Conservation (phyloP, 2,797 vertebrate genomes). For the Brachymystax lenok region DNA sequence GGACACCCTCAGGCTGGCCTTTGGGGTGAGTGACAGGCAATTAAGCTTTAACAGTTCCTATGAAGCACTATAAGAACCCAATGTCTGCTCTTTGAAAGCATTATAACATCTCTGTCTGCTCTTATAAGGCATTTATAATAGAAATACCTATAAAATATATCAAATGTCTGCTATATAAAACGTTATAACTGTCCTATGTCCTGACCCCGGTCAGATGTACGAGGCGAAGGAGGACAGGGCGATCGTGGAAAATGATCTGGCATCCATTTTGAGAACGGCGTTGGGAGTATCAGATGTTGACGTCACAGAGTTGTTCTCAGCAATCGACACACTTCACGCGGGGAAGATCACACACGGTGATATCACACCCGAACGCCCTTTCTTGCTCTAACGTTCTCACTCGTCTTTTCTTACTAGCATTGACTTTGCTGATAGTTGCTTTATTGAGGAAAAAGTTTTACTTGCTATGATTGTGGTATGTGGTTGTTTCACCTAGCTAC, state of each 20-base stretch:
- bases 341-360: conserved; percentile 84
- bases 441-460: no score
- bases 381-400: neutral
- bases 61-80: neutral
- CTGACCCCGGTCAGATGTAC: conserved; percentile 79
- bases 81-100: neutral
- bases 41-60: neutral
- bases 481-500: no score
- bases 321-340: conserved; percentile 70
- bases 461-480: no score
- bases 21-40: conserved; percentile 72
- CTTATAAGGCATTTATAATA: no score
- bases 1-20: conserved; percentile 88
- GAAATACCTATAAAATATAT: neutral
- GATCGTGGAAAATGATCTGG: conserved; percentile 77
- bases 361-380: neutral
- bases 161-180: neutral
- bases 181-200: neutral
- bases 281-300: conserved; percentile 83
- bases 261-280: conserved; percentile 83
- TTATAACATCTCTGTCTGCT: neutral
- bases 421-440: neutral
- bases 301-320: conserved; percentile 77
- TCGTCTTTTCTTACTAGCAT: neutral
- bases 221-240: conserved; percentile 74